phyloP scores from a whole-genome alignment of 2,888 invertebrate species.

The Kryphioiulus occultus region DNA sequence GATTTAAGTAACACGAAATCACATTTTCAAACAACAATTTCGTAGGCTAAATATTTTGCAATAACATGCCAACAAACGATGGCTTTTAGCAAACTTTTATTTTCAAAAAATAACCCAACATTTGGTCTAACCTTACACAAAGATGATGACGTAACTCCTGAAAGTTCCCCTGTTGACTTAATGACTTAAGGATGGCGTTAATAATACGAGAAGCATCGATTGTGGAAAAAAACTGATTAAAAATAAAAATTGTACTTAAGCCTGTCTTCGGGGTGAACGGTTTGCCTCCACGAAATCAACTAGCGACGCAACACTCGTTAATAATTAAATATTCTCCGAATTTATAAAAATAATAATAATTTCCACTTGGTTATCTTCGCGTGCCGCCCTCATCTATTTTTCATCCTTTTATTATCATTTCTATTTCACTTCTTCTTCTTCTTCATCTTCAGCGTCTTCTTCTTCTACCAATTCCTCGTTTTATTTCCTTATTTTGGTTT shows the following conservation, averaged over 20 bases:
- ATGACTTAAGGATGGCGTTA: background rate
- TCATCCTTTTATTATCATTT: background rate
- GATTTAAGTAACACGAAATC: too few species aligned
- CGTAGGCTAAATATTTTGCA: too few species aligned
- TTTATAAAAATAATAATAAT: background rate
- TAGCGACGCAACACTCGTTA: background rate
- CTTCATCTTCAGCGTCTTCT: too few species aligned
- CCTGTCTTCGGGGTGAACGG: background rate
- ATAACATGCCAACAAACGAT: too few species aligned
- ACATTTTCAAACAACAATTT: too few species aligned
- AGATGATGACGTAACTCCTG: too few species aligned
- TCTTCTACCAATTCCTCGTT: background rate
- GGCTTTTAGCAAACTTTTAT: too few species aligned
- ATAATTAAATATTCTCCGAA: background rate
- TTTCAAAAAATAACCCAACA: too few species aligned
- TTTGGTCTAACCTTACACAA: too few species aligned
- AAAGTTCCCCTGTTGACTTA: too few species aligned
- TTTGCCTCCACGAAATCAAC: background rate
- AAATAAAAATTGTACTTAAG: background rate
- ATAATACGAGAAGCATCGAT: background rate
- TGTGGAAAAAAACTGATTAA: background rate
- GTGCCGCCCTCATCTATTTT: background rate
- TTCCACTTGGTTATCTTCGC: background rate
- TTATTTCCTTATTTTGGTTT: background rate
- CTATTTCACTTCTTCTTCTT: too few species aligned